Conservation (phyloP, 92 coral and sea anemone species). For the Phymanthus crucifer region DNA sequence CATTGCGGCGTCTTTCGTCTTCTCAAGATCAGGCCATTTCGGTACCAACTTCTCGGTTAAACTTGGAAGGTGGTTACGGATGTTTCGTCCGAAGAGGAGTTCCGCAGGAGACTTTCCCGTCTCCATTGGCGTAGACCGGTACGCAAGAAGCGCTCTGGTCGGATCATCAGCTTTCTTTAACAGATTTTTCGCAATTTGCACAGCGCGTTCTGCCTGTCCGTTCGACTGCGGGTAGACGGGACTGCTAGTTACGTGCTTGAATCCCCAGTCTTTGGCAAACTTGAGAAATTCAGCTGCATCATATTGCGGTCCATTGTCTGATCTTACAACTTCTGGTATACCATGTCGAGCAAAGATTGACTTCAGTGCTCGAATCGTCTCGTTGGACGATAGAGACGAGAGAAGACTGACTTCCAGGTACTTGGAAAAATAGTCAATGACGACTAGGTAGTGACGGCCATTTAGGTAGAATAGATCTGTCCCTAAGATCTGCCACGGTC, state of each 20-base stretch:
- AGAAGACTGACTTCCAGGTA: slow-evolving; percentile 42
- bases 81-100: slow-evolving; percentile 32
- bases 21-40: slow-evolving; percentile 6
- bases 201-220: slow-evolving; percentile 44
- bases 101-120: slow-evolving; percentile 35
- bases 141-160: slow-evolving; percentile 29
- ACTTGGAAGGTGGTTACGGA: slow-evolving; percentile 5
- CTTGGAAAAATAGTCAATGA: slow-evolving; percentile 50
- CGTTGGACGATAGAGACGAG: slow-evolving; percentile 20
- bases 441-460: slow-evolving; percentile 50
- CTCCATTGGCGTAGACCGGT: slow-evolving; percentile 34
- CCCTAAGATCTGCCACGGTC: slow-evolving; percentile 60
- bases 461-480: slow-evolving; percentile 55
- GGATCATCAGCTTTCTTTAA: slow-evolving; percentile 34
- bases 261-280: slow-evolving; percentile 58
- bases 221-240: slow-evolving; percentile 42
- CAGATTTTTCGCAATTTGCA: slow-evolving; percentile 38
- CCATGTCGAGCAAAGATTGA: slow-evolving; percentile 63
- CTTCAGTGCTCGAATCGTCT: slow-evolving; percentile 46
- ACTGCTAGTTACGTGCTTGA: slow-evolving; percentile 39
- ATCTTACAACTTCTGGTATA: slow-evolving; percentile 31
- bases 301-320: slow-evolving; percentile 57
- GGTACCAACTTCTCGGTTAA: slow-evolving; percentile 12
- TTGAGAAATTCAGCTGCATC: slow-evolving; percentile 38
- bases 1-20: slow-evolving; percentile 25